Evolutionary conservation across 2,888 invertebrate species (phyloP).

Genomic region (Mythimna impura): DNA sequence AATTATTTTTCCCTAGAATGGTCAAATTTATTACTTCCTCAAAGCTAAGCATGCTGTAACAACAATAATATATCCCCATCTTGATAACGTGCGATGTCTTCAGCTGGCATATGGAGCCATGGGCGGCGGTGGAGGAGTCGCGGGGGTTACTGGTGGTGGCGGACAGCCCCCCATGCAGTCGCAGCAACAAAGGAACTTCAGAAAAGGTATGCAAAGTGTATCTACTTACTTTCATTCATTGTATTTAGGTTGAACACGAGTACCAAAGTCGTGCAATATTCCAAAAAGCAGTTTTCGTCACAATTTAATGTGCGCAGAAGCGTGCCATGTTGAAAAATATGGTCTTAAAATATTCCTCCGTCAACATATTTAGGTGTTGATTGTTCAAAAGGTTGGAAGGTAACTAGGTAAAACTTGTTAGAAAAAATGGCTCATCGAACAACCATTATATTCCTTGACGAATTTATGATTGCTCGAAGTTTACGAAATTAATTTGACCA

Average conservation of each 20-base stretch:
- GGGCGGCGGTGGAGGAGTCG: slow-evolving; percentile 84
- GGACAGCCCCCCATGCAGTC: slow-evolving; percentile 86
- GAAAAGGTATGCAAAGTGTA: slow-evolving; percentile 77
- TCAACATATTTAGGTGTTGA: no score
- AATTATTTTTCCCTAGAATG: no score
- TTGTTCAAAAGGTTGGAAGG: no score
- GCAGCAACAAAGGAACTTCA: slow-evolving; percentile 83
- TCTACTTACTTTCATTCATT: neutral
- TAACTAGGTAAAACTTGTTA: no score
- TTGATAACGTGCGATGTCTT: slow-evolving; percentile 9
- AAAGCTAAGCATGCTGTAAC: slow-evolving; percentile 12
- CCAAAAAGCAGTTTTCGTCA: neutral
- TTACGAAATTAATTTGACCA: no score
- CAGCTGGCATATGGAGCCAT: slow-evolving; percentile 84
- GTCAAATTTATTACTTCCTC: neutral
- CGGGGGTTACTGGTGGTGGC: slow-evolving; percentile 78
- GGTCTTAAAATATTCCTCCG: no score
- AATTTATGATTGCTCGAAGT: no score
- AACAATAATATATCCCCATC: neutral
- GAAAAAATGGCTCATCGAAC: neutral
- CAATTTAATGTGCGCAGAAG: neutral
- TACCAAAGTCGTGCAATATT: neutral
- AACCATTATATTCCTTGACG: no score
- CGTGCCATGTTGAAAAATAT: neutral
- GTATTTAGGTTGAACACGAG: neutral